Evolutionary conservation across 2,797 vertebrate genomes (phyloP).

Genomic region (Apodemus agrarius): DNA sequence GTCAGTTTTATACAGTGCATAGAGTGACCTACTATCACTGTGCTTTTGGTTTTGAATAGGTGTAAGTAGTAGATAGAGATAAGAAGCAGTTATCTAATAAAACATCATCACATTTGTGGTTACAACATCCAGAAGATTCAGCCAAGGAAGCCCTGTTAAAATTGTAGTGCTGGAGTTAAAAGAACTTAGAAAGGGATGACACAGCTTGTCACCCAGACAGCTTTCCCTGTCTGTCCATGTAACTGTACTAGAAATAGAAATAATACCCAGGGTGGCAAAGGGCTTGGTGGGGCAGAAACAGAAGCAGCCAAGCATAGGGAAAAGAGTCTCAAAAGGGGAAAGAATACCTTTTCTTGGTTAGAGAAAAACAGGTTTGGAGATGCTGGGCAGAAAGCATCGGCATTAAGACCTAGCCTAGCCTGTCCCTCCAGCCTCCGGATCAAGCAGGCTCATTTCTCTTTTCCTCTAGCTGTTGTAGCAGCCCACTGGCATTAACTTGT

Average conservation of each 20-base stretch:
- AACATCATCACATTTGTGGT: not conserved
- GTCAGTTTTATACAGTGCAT: not conserved
- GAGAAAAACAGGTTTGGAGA: not conserved
- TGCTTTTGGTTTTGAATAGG: not conserved
- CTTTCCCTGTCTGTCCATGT: not conserved
- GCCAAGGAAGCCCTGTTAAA: not conserved
- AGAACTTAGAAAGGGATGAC: not conserved
- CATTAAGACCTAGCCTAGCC: not conserved
- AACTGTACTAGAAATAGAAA: not conserved
- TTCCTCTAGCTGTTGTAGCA: not conserved
- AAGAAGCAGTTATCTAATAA: not conserved
- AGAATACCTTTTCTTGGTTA: not conserved
- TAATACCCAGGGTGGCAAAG: not conserved
- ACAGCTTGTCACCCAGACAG: not conserved
- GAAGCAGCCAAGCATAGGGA: not conserved
- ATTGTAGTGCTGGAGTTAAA: not conserved
- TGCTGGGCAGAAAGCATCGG: not conserved
- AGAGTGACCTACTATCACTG: not conserved
- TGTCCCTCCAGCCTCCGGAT: not conserved
- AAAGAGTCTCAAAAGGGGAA: not conserved
- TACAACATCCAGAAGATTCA: not conserved
- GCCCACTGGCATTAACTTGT: not conserved
- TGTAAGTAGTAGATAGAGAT: not conserved
- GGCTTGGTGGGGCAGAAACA: not conserved
- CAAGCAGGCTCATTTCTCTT: not conserved